Evolutionary conservation across 2,797 vertebrate species (phyloP), one percentile per base, ranked within the genome.

Genomic region (Gallirallus australis): DNA sequence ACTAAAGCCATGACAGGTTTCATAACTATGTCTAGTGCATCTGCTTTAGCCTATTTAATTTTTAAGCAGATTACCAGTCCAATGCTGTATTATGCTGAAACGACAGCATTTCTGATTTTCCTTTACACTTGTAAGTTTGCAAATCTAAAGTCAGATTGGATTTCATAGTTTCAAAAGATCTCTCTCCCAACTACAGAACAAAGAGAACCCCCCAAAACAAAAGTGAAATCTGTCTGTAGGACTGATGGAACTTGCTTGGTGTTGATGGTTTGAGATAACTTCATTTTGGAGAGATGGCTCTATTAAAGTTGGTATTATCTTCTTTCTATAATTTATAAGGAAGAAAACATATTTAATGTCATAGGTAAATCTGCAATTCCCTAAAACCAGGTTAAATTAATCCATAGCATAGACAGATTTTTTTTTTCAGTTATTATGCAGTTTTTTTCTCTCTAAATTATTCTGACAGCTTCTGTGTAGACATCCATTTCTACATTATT

Each of bases 321-420:
- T 79, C 80, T 87, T 69, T 88, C 52, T 65, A 84, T 81, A 81
- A 83, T 89, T 93, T 96, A 81, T 75, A 50, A 75, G 27, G 42
- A 69, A 45, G 20, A 72, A 89, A 94, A 83, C 7, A 37, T 42
- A 76, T 82, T 61, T 78, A 81, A 83, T 81, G n/a, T 37, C 69
- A 61, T 28, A n/a, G 18, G 16, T 72, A 50, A 33, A 59, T 68
- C 61, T 91, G 16, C 59, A 95, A 17, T 83, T 83, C 89, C 76
- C 50, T 79, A 83, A 94, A 88, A 59, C 24, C 73, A 45, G 35
- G 65, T 72, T 88, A 91, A 86, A 54, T 33, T 81, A 88, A 91
- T 72, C 54, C 27, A 11, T 50, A 81, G 30, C 33, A 83, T 4
- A 63, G 47, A 48, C 24, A 86, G 76, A 63, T 39, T 73, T 12